phyloP scores from a whole-genome alignment of 2,797 vertebrate genomes.

The Poeciliopsis turneri region DNA sequence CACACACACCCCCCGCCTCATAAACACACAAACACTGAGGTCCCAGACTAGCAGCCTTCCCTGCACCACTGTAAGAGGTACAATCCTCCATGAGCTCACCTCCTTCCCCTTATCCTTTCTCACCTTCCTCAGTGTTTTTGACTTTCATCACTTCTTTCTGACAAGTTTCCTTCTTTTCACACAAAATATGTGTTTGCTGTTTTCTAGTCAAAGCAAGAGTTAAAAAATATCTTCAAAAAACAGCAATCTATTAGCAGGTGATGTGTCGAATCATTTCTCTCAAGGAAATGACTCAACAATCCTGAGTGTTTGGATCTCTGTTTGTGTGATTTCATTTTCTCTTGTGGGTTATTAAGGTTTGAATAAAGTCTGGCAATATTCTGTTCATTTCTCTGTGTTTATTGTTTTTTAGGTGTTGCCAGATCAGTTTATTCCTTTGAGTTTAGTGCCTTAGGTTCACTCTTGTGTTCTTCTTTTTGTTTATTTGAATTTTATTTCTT shows the following conservation, averaged over 20 bases:
- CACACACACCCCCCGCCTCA: conserved; percentile 9
- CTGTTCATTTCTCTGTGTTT: neutral
- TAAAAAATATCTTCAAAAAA: neutral
- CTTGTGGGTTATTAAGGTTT: neutral
- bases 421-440: neutral
- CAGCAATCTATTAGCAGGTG: neutral
- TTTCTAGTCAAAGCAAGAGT: neutral
- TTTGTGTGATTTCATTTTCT: neutral
- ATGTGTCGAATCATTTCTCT: conserved; percentile 19
- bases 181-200: conserved; percentile 3
- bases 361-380: neutral
- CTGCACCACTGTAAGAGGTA: conserved; percentile 23
- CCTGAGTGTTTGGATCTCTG: neutral
- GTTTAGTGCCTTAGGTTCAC: neutral
- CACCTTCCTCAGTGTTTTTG: neutral
- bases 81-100: conserved; percentile 15
- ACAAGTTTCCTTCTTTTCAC: neutral
- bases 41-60: conserved; percentile 54
- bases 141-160: neutral
- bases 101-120: neutral
- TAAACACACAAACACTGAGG: conserved; percentile 19
- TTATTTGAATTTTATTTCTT: neutral
- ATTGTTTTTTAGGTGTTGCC: neutral
- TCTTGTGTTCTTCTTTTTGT: neutral
- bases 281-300: conserved; percentile 1